These are phyloP conservation scores for Alentia gelatinosa DNA, from an alignment of 2,888 invertebrate genomes.

Conservation along the genomic window DNA sequence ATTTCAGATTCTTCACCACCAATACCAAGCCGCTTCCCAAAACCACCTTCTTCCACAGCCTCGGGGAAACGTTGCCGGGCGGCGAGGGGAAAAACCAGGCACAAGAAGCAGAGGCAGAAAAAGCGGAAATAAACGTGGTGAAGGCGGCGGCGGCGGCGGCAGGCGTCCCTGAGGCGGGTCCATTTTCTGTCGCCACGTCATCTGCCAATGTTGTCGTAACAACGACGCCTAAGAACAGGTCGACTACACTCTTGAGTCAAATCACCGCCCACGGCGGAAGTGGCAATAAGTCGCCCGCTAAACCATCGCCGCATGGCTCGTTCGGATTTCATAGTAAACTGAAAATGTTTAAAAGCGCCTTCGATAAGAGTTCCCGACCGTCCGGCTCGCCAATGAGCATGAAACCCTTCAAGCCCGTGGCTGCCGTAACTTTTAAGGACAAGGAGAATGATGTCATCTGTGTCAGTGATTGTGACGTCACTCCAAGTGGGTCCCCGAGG, in stretches of 20 bases:
- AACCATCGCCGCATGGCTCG: background rate
- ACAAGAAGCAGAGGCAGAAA: background rate
- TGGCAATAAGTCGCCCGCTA: background rate
- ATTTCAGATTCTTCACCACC: constrained; percentile 6
- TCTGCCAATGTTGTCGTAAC: background rate
- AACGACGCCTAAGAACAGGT: background rate
- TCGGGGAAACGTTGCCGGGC: background rate
- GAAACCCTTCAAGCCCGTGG: constrained; percentile 13
- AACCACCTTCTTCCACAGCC: constrained; percentile 28
- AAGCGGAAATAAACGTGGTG: background rate
- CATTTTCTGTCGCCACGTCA: background rate
- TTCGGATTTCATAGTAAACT: constrained; percentile 4
- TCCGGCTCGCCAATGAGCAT: background rate
- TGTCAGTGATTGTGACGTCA: background rate
- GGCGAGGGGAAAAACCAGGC: background rate
- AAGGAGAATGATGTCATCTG: background rate
- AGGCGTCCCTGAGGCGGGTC: background rate
- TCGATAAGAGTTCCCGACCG: background rate
- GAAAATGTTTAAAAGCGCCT: constrained; percentile 17
- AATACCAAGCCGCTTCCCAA: background rate
- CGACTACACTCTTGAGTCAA: background rate
- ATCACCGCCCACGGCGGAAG: background rate
- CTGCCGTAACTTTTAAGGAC: background rate
- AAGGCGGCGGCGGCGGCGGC: background rate
- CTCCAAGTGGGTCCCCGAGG: too few relatives aligned